Evolutionary conservation across 37 sponge, comb jelly and placozoan genomes (phyloP), one percentile per base, ranked within the genome.

Genomic region (Crambe crambe): DNA sequence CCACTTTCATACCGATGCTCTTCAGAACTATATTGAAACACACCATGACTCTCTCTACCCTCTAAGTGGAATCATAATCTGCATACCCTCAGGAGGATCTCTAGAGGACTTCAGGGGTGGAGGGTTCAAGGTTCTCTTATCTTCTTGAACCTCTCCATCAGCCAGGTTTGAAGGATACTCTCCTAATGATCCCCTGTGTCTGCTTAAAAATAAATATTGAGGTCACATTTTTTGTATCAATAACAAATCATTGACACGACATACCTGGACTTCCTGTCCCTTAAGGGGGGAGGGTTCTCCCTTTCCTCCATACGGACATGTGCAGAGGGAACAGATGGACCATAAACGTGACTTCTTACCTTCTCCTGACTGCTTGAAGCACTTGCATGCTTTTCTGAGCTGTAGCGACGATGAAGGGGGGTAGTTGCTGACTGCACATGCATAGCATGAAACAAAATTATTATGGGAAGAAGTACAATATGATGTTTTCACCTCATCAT

Each of bases 401-500:
- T 65, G 56, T 79, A 79, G 22, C 79, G 56, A 2, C 68, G 68
- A 40, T 79, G 79, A 23, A 56, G 1, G 0, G 79, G 51, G 27
- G 25, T 74, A n/a, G n/a, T n/a, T n/a, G n/a, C n/a, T n/a, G n/a
- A n/a, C n/a, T n/a, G n/a, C n/a, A n/a, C n/a, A n/a, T n/a, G n/a
- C n/a, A n/a, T n/a, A n/a, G n/a, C n/a, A n/a, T n/a, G n/a, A n/a
- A n/a, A n/a, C n/a, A n/a, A n/a, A n/a, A n/a, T n/a, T n/a, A n/a
- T n/a, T n/a, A n/a, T n/a, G n/a, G n/a, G n/a, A n/a, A n/a, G n/a
- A n/a, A n/a, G n/a, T n/a, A n/a, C n/a, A n/a, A n/a, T n/a, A n/a
- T n/a, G n/a, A n/a, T n/a, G n/a, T n/a, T 15, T 12, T 12, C 51
- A 79, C 83, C 44, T 82, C 83, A 30, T 90, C 86, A 58, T 81